Percentiles rank a stretch among this genome's conserved stretches.
phyloP scores from a whole-genome alignment of 2,888 invertebrate genomes.

The Zonitis immaculata region DNA sequence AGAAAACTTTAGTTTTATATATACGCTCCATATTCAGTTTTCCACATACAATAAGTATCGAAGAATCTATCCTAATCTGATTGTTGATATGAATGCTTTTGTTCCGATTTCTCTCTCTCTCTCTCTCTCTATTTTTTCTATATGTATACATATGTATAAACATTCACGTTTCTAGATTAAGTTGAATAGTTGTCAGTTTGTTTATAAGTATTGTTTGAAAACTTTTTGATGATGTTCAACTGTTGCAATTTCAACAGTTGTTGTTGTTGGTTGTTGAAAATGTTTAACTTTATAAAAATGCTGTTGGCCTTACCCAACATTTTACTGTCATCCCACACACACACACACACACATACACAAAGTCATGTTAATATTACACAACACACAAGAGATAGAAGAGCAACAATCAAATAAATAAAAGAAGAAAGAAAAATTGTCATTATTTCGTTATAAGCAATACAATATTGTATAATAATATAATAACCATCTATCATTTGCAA shows the following conservation, averaged over 20 bases:
- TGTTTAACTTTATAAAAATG: background rate
- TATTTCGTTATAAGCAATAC: slow-evolving; percentile 30
- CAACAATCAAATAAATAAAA: slow-evolving; percentile 7
- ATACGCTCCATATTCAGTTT: too few relatives aligned
- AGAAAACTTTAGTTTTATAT: too few relatives aligned
- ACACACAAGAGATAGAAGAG: slow-evolving; percentile 11
- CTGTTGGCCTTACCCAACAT: slow-evolving; percentile 13
- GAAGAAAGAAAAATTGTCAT: slow-evolving; percentile 29
- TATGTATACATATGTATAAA: too few relatives aligned
- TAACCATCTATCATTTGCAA: slow-evolving; percentile 33
- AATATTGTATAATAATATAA: slow-evolving; percentile 26
- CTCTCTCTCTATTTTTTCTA: too few relatives aligned
- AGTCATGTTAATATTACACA: slow-evolving; percentile 18
- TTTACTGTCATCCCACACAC: slow-evolving; percentile 25
- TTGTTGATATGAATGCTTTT: too few relatives aligned
- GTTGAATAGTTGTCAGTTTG: background rate
- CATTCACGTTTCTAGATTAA: too few relatives aligned
- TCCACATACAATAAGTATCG: too few relatives aligned
- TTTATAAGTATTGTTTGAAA: background rate
- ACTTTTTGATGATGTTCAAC: too few relatives aligned
- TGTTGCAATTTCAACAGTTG: background rate
- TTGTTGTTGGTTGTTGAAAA: background rate
- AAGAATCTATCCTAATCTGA: too few relatives aligned
- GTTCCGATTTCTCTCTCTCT: too few relatives aligned
- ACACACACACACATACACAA: slow-evolving; percentile 21